Base-by-base conservation (phyloP, 2,888 invertebrate genomes). In the Ryuthela nishihirai region DNA sequence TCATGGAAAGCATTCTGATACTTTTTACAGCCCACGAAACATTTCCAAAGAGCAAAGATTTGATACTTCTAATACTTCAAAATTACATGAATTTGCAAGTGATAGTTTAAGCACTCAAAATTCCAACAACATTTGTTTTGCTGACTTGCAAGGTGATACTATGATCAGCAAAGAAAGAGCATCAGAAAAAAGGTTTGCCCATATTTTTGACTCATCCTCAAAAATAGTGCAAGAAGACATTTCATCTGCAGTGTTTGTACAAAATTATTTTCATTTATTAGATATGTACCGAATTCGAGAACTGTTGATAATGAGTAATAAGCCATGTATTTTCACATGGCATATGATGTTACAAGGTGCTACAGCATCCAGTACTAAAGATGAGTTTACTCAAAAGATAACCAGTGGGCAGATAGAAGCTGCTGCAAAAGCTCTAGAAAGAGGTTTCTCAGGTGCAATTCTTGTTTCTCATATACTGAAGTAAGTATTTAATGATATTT, bases 211-310 rank as follows among this genome's bases (percentile, higher is more conserved):
- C 15, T 40, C 24, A 24, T 36, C 36, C 9, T 2, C n/a, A 39
- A 39, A 17, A 20, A 17, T 4, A 6, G 4, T 5, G 17, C 4
- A 15, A 17, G 42, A 26, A 17, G 61, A 62, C 29, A 38, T 34
- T 15, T 29, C 40, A 20, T 24, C 45, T 20, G 46, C 61, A 17
- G 20, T 45, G 2, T 62, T 55, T 24, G 29, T 62, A n/a, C 61
- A 62, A 36, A 55, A 62, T 23, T 62, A 55, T 48, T 62, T 62
- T 18, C 61, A 62, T 52, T 48, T 62, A 7, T 52, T 62, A 42
- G 55, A 62, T 52, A 38, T 55, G 12, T 52, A 55, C 29, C 42
- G 47, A 40, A 45, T 62, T 23, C 39, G 54, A 26, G 55, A 62
- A 44, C 38, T 52, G 25, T 17, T 62, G 6, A 55, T 40, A 38